Conservation (phyloP, 2,888 invertebrate genomes). For the Rhaphigaster nebulosa region DNA sequence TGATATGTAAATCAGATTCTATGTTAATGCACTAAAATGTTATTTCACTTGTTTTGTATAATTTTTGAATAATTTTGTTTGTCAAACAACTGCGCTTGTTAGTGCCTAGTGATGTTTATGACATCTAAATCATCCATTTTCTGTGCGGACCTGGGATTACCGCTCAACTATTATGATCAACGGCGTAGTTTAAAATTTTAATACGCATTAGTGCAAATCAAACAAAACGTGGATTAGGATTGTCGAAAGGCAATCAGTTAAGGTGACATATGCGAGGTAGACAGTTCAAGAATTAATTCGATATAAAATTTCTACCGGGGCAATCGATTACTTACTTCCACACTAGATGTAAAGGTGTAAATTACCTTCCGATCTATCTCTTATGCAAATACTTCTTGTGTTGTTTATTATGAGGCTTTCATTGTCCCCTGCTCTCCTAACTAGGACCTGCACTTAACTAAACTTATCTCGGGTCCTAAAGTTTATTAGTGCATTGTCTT, state of each 20-base stretch:
- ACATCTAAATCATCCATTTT: no score
- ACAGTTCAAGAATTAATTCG: neutral
- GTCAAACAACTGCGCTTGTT: neutral
- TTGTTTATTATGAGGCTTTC: neutral
- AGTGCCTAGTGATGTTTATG: neutral
- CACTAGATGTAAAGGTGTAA: neutral
- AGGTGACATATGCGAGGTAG: neutral
- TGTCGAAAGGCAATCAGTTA: neutral
- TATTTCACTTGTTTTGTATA: no score
- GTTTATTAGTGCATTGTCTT: slow-evolving; percentile 16
- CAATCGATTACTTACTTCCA: neutral
- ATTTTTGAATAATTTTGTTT: no score
- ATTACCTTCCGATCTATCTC: neutral
- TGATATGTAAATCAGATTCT: neutral
- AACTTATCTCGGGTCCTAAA: neutral
- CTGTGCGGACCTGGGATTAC: neutral
- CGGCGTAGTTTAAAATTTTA: neutral
- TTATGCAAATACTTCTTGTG: neutral
- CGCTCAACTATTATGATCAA: neutral
- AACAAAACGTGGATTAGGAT: neutral
- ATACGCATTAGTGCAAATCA: neutral
- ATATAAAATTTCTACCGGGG: neutral
- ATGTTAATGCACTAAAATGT: neutral
- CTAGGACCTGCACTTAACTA: neutral
- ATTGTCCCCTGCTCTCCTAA: neutral